phyloP scores from a whole-genome alignment of 2,888 invertebrate genomes.

The Cosmopolites sordidus region DNA sequence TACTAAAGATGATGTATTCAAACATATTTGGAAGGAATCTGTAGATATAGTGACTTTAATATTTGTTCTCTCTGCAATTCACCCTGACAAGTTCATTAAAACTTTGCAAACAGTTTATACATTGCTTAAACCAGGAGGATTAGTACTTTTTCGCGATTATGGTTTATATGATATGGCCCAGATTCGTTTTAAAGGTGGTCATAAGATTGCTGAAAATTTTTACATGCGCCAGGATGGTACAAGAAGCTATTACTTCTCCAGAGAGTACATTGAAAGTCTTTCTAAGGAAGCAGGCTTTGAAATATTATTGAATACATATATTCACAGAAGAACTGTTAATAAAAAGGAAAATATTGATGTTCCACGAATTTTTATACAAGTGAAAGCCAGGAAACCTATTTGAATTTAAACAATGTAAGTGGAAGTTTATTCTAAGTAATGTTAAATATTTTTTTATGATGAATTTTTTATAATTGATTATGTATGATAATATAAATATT shows the following conservation, averaged over 20 bases:
- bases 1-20: constrained; percentile 63
- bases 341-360: constrained; percentile 88
- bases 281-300: constrained; percentile 69
- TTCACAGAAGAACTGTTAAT: constrained; percentile 87
- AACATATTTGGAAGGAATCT: constrained; percentile 50
- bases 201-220: constrained; percentile 87
- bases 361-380: constrained; percentile 90
- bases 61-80: constrained; percentile 92
- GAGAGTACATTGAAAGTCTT: constrained; percentile 63
- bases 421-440: not conserved
- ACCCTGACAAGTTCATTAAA: constrained; percentile 73
- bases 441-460: not conserved
- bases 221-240: constrained; percentile 98
- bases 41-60: constrained; percentile 85
- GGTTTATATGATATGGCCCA: constrained; percentile 96
- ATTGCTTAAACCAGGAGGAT: constrained; percentile 69
- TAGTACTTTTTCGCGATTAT: constrained; percentile 87
- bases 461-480: constrained; percentile 2
- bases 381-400: constrained; percentile 57
- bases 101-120: constrained; percentile 62
- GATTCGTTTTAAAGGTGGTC: constrained; percentile 85
- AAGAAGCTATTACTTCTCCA: constrained; percentile 76
- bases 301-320: constrained; percentile 65
- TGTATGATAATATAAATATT: constrained; percentile 9
- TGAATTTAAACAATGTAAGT: not conserved